Percentiles rank a stretch among this genome's conserved stretches.
Conservation (phyloP, 1,140 invertebrate genomes). For the Pristionchus pacificus region DNA sequence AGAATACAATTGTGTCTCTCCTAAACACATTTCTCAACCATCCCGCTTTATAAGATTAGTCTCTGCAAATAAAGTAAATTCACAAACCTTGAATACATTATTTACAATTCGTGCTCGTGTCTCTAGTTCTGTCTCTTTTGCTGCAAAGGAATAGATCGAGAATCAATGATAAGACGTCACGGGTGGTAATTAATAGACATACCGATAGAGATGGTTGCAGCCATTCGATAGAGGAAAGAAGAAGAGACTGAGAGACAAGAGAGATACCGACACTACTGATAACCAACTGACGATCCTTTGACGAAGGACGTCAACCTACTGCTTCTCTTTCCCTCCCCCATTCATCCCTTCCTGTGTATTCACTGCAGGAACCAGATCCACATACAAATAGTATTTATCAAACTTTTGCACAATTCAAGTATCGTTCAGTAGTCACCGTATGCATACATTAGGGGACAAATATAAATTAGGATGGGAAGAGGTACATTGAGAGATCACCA, state of each 20-base stretch:
- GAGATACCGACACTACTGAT: too few relatives aligned
- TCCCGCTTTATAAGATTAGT: background rate
- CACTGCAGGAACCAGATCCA: background rate
- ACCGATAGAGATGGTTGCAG: background rate
- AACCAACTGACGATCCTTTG: too few relatives aligned
- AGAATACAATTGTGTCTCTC: conserved; percentile 31
- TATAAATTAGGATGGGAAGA: background rate
- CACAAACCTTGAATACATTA: conserved; percentile 21
- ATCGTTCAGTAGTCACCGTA: background rate
- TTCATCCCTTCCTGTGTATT: background rate
- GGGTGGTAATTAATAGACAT: background rate
- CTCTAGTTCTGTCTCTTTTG: conserved; percentile 20
- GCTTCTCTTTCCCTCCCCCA: background rate
- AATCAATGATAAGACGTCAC: background rate
- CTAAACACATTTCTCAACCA: conserved; percentile 6
- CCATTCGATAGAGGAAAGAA: background rate
- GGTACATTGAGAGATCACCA: background rate
- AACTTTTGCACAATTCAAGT: background rate
- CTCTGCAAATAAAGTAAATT: background rate
- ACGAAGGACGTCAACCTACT: too few relatives aligned
- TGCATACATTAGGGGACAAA: background rate
- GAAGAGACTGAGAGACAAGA: too few relatives aligned
- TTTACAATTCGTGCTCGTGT: conserved; percentile 16
- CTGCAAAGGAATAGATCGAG: conserved; percentile 4
- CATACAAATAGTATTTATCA: background rate